Percentiles rank a stretch among this genome's conserved stretches.
These are phyloP conservation scores for Leptogaster cylindrica DNA, from an alignment of 2,888 invertebrate species.

Conservation along the genomic window DNA sequence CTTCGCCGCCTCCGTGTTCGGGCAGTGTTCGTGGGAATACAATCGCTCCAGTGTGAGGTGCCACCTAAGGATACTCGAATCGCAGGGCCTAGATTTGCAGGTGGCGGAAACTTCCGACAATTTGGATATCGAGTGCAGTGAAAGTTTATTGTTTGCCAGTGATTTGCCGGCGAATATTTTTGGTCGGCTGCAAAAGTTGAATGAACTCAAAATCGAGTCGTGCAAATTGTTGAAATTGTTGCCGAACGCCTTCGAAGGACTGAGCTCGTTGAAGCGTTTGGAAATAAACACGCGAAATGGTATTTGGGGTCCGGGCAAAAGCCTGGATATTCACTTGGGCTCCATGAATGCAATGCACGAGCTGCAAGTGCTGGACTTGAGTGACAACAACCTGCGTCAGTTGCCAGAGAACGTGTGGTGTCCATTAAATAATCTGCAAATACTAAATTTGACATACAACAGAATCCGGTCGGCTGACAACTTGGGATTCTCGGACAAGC, in stretches of 20 bases:
- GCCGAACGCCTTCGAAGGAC: constrained; percentile 78
- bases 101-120: constrained; percentile 74
- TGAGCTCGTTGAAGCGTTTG: constrained; percentile 78
- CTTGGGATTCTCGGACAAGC: constrained; percentile 69
- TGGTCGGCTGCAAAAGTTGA: constrained; percentile 74
- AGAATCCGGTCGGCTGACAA: constrained; percentile 78
- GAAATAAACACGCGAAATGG: constrained; percentile 80
- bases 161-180: constrained; percentile 73
- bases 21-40: constrained; percentile 61
- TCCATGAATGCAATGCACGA: constrained; percentile 80
- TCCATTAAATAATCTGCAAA: constrained; percentile 77
- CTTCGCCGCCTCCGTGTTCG: constrained; percentile 38
- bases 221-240: constrained; percentile 82
- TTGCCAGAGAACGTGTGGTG: constrained; percentile 83
- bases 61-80: constrained; percentile 58
- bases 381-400: constrained; percentile 82
- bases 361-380: constrained; percentile 78
- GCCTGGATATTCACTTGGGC: constrained; percentile 74
- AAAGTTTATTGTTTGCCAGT: constrained; percentile 80
- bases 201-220: constrained; percentile 75
- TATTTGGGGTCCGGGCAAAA: constrained; percentile 78
- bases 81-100: constrained; percentile 57
- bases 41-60: constrained; percentile 61
- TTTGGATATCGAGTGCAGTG: constrained; percentile 78
- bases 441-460: constrained; percentile 85